phyloP scores from a whole-genome alignment of 2,113 vertebrate species.

The Coracopsis vasa region DNA sequence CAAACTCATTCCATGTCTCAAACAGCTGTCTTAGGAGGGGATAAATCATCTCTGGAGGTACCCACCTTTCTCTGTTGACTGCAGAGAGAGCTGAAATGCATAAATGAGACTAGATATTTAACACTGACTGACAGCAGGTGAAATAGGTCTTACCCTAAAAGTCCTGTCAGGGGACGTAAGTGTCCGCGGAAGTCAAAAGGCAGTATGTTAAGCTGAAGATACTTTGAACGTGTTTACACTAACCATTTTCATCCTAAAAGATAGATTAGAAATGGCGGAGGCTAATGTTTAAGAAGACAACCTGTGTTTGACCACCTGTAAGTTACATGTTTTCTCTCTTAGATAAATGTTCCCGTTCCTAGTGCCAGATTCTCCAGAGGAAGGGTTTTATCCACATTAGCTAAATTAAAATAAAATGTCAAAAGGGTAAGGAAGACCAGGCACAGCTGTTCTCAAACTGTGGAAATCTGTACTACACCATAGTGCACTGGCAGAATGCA shows the following conservation, averaged over 20 bases:
- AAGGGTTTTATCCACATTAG: not conserved
- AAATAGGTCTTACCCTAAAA: not conserved
- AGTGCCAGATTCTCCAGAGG: not conserved
- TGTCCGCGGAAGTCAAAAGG: not conserved
- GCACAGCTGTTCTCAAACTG: not conserved
- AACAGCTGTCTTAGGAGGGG: not conserved
- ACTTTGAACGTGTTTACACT: not conserved
- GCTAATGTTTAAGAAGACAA: conserved; percentile 6
- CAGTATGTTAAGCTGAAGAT: not conserved
- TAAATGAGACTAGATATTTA: not conserved
- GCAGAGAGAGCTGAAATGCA: not conserved
- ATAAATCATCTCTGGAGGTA: not conserved
- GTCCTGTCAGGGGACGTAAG: not conserved
- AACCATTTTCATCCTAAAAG: not conserved
- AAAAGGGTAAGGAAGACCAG: not conserved
- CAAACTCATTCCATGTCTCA: not conserved
- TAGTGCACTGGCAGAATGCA: not conserved
- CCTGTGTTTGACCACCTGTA: conserved; percentile 1
- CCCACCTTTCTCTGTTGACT: not conserved
- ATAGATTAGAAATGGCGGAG: not conserved
- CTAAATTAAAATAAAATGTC: conserved; percentile 32
- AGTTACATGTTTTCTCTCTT: conserved; percentile 43
- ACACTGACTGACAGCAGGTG: not conserved
- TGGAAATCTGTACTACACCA: not conserved
- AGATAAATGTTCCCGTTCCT: not conserved